Conservation (phyloP, 2,113 vertebrate species). For the Poeciliopsis occidentalis region DNA sequence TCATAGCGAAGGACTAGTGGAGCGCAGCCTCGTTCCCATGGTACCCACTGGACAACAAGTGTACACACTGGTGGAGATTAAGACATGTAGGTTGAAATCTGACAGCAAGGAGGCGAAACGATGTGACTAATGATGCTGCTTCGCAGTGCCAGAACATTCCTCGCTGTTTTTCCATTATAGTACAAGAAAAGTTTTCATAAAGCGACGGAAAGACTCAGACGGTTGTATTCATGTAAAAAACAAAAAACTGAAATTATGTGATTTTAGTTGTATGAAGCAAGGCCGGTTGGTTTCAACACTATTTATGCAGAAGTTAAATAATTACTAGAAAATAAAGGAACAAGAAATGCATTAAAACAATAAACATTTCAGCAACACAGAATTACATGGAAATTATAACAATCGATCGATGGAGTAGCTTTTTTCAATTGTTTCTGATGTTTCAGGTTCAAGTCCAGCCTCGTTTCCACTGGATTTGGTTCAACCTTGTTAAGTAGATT, state of each 20-base stretch:
- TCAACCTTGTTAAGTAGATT: no score
- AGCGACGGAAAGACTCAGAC: conserved; percentile 9
- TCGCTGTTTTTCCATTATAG: conserved; percentile 37
- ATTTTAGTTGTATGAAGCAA: background rate
- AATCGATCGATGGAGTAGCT: background rate
- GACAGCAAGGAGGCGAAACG: conserved; percentile 12
- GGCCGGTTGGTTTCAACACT: background rate
- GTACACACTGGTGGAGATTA: conserved; percentile 68
- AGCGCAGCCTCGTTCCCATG: conserved; percentile 59
- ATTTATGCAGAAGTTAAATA: background rate
- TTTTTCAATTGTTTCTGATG: background rate
- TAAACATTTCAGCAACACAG: background rate
- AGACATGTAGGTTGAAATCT: conserved; percentile 46
- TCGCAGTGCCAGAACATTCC: conserved; percentile 59
- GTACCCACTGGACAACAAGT: conserved; percentile 65
- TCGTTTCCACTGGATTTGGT: no score
- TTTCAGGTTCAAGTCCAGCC: no score
- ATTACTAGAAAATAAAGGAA: background rate
- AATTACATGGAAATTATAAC: background rate
- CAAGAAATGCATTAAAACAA: background rate
- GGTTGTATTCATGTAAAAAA: background rate
- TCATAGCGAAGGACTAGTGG: conserved; percentile 33
- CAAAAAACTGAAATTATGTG: background rate
- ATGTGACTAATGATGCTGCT: conserved; percentile 39
- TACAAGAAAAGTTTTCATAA: conserved; percentile 18